Evolutionary conservation across 2,888 invertebrate species (phyloP), one percentile per base, ranked within the genome.

Genomic region (Allacma fusca): DNA sequence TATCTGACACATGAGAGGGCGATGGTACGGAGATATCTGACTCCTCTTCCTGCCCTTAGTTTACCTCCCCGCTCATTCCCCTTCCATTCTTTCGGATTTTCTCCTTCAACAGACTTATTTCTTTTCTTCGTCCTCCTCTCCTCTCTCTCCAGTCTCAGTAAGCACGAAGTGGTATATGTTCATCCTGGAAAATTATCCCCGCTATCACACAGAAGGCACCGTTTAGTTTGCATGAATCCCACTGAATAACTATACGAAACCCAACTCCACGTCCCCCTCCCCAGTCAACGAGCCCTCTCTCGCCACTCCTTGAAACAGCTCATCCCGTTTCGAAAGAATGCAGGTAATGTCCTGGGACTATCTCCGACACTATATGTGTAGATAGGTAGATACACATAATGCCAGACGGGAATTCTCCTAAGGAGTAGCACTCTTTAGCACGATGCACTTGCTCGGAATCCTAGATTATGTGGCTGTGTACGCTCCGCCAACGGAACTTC

Each of bases 171-270:
- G 21, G 19, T 34, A 1, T 1, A 0, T n/a, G 1, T 23, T 44
- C 24, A 34, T 16, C 16, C 40, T 12, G 23, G 24, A 23, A 70
- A 43, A 70, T 28, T 57, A 23, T 43, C n/a, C 43, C 21, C 70
- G 19, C 16, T 44, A 12, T 68, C 40, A 71, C 50, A 28, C 50
- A 44, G 34, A 72, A 59, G 34, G 19, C 57, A 71, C 40, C 44
- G 24, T 71, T 71, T 71, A 71, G 71, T 71, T 71, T 71, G 57
- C 57, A 57, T 57, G 71, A 72, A 70, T 59, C 34, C 28, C 62
- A 23, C 21, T 62, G 9, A 50, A 13, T 50, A 50, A 34, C 34
- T 34, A 34, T n/a, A n/a, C n/a, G n/a, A n/a, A n/a, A n/a, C n/a
- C 50, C 19, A n/a, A 23, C 62, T 62, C 23, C 24, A 12, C 62